Evolutionary conservation across 2,888 invertebrate genomes (phyloP).

Genomic region (Drosophila recens): DNA sequence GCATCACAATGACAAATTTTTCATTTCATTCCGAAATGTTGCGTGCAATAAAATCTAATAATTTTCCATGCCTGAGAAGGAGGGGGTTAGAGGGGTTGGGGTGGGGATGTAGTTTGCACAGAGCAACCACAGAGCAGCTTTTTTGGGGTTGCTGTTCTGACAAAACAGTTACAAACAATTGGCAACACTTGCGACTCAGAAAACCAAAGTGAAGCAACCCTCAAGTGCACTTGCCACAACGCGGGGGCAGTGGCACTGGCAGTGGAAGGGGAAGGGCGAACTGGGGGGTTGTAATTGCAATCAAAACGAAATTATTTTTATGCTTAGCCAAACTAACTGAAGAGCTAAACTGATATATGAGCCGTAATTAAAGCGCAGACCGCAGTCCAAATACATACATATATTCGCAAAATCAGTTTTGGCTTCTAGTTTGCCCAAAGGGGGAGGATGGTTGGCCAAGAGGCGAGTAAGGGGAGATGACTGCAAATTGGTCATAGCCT

Average conservation of each 20-base stretch:
- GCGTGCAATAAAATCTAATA: constrained; percentile 76
- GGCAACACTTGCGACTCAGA: constrained; percentile 78
- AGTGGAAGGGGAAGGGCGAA: constrained; percentile 13
- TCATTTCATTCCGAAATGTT: constrained; percentile 66
- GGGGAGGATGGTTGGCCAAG: background rate
- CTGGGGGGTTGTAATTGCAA: constrained; percentile 79
- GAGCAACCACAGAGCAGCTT: constrained; percentile 34
- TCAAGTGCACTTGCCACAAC: constrained; percentile 66
- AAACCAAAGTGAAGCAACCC: constrained; percentile 47
- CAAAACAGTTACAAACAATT: constrained; percentile 77
- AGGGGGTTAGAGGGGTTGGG: background rate
- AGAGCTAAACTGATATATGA: constrained; percentile 83
- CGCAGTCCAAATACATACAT: constrained; percentile 57
- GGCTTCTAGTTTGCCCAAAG: constrained; percentile 59
- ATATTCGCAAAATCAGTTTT: constrained; percentile 69
- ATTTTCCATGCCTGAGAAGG: constrained; percentile 51
- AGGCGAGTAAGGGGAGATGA: constrained; percentile 13
- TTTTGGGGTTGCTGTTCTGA: constrained; percentile 56
- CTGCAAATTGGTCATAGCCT: constrained; percentile 77
- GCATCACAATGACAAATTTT: constrained; percentile 64
- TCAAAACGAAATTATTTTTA: constrained; percentile 84
- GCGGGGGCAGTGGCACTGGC: background rate
- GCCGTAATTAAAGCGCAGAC: constrained; percentile 83
- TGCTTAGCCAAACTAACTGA: constrained; percentile 53
- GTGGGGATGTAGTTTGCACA: constrained; percentile 33